Base-by-base conservation (phyloP, 2,888 invertebrate genomes). In the Drosophila mimica region DNA sequence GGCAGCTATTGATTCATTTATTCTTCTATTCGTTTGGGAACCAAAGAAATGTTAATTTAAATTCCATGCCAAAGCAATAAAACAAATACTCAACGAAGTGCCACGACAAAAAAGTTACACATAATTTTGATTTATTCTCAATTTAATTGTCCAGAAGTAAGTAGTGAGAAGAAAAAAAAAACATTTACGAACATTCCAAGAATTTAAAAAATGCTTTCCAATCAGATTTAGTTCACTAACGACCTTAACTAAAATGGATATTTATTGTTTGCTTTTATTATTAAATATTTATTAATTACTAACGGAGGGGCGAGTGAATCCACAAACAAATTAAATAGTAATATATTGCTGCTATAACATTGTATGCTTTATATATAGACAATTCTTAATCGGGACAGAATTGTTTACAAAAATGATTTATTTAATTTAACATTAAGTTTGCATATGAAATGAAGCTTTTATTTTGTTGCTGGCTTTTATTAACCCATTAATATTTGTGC, bases 401-500 rank as follows among this genome's bases (percentile, higher is more conserved):
- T 48, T 65, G 66, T 7, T 53, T 28, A 31, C 0, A 8, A 25
- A 25, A 46, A 2, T 8, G 3, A 61, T 48, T 63, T 64, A 78
- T 59, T 48, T 33, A 20, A 3, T 49, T 53, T 34, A 20, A 34
- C 48, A 54, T 57, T 13, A 4, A 11, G 25, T 33, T 56, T 56
- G 63, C 62, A 34, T 30, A 25, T 57, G 33, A 46, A 34, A 38
- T 51, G 17, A 40, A n/a, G 40, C 34, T 13, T 7, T 49, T 28
- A 15, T 11, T 60, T 56, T 43, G 38, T 69, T 79, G 72, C 58
- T 59, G 48, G 87, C 87, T 83, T 67, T 51, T 51, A 81, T 89
- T 86, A 87, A 89, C 89, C 75, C 76, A 89, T 76, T 89, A 86
- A 89, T 79, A 75, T 69, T 74, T 74, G 36, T 76, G 71, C 81